Percentiles rank a stretch among this genome's conserved stretches.
Conservation (phyloP, 2,113 vertebrate genomes). For the Gymnogyps californianus region DNA sequence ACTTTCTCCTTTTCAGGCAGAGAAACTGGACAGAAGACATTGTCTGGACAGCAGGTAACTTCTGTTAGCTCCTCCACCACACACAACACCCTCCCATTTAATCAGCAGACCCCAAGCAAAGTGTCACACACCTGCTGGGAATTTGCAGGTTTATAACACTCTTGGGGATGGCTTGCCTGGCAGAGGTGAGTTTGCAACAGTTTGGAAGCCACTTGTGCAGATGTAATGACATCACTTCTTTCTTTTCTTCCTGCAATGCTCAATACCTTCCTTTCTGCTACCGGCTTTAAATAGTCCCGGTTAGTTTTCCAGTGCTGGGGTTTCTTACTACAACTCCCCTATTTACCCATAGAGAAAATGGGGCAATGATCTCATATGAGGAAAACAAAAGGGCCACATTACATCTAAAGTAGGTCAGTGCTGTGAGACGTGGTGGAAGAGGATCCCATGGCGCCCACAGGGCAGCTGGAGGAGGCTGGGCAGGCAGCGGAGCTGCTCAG, state of each 20-base stretch:
- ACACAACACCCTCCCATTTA: not conserved
- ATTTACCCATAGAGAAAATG: not conserved
- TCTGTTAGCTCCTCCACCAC: not conserved
- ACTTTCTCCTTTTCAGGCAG: not conserved
- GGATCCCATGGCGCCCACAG: not conserved
- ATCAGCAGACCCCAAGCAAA: not conserved
- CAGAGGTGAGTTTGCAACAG: not conserved
- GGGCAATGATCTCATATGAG: slow-evolving; percentile 23
- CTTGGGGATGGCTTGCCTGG: not conserved
- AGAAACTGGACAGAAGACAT: not conserved
- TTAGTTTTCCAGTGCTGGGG: not conserved
- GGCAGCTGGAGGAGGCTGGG: not conserved
- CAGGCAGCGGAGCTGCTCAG: not conserved
- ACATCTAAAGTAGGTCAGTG: slow-evolving; percentile 26
- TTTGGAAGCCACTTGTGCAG: not conserved
- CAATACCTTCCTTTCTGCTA: not conserved
- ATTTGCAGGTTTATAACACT: not conserved
- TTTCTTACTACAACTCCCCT: not conserved
- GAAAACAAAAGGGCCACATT: not conserved
- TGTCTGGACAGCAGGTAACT: not conserved
- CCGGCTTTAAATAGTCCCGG: not conserved
- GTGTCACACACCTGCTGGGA: not conserved
- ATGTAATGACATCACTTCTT: not conserved
- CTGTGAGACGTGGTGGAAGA: not conserved
- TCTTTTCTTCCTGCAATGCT: not conserved